Evolutionary conservation across 2,797 vertebrate genomes (phyloP).

Genomic region (Perodicticus potto): DNA sequence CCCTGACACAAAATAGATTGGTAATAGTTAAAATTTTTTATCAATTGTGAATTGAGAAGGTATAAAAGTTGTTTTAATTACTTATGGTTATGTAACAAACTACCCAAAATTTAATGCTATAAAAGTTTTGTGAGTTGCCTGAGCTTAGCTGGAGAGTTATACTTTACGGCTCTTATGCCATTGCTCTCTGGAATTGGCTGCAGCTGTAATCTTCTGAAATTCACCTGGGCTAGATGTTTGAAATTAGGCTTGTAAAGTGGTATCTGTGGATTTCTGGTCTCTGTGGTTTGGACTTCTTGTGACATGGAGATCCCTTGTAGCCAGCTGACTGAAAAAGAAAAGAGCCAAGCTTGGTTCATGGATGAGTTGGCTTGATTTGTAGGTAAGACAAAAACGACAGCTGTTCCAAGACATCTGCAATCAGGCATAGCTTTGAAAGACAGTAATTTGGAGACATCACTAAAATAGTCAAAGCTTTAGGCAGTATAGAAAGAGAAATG

Average conservation of each 20-base stretch:
- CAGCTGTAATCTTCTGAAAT: background rate
- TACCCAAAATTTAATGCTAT: background rate
- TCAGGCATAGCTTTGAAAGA: background rate
- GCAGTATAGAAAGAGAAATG: background rate
- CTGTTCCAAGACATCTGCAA: background rate
- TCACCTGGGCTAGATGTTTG: background rate
- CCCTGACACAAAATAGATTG: background rate
- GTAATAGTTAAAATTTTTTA: background rate
- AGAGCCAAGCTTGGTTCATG: background rate
- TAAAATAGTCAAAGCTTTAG: background rate
- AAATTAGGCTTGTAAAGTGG: background rate
- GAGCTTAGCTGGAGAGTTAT: background rate
- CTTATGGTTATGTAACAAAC: background rate
- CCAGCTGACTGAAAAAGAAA: background rate
- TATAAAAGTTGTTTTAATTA: background rate
- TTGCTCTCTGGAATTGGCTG: background rate
- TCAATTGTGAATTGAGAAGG: background rate
- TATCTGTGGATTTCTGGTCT: background rate
- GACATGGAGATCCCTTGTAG: background rate
- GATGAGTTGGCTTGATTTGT: background rate
- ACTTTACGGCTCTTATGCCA: background rate
- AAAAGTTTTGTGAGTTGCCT: background rate
- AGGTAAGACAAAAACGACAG: background rate
- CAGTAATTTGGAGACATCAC: background rate
- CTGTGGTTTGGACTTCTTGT: background rate